Conservation (phyloP, 1,140 invertebrate genomes). For the Drosophila yakuba region DNA sequence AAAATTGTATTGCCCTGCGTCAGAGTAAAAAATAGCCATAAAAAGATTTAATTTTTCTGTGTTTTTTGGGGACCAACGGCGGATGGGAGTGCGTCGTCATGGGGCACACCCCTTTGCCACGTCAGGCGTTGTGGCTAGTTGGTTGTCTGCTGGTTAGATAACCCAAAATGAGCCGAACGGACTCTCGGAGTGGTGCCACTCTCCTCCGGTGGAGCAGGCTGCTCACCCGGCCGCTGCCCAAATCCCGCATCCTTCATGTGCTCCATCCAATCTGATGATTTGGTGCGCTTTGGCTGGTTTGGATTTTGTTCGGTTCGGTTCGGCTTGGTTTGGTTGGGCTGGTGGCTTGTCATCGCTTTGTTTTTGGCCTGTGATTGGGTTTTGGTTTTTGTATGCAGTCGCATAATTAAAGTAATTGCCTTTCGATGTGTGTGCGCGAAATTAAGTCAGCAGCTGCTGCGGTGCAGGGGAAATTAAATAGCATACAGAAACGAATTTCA, state of each 20-base stretch:
- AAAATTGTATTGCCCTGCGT: slow-evolving; percentile 20
- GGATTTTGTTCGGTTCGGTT: slow-evolving; percentile 8
- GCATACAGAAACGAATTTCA: slow-evolving; percentile 59
- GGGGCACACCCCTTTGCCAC: slow-evolving; percentile 60
- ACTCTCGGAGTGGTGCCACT: slow-evolving; percentile 27
- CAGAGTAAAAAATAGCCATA: slow-evolving; percentile 29
- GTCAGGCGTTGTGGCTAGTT: slow-evolving; percentile 19
- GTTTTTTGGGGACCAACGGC: slow-evolving; percentile 22
- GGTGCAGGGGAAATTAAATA: slow-evolving; percentile 45
- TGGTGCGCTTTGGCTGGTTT: slow-evolving; percentile 28
- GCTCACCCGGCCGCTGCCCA: neutral
- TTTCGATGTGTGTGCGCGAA: slow-evolving; percentile 63
- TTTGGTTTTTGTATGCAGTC: slow-evolving; percentile 34
- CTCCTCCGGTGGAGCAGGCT: slow-evolving; percentile 11
- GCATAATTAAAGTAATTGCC: slow-evolving; percentile 70
- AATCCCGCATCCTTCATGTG: slow-evolving; percentile 43
- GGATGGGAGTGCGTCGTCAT: slow-evolving; percentile 56
- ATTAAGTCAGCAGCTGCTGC: slow-evolving; percentile 55
- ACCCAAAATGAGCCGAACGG: slow-evolving; percentile 40
- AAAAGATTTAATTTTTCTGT: slow-evolving; percentile 9
- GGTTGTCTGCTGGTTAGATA: slow-evolving; percentile 43
- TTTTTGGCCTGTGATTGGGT: slow-evolving; percentile 42
- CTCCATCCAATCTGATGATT: slow-evolving; percentile 53
- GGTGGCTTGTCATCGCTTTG: slow-evolving; percentile 45
- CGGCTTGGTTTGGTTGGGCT: slow-evolving; percentile 3